Percentiles rank a stretch among this genome's conserved stretches.
Evolutionary conservation across 2,888 invertebrate genomes (phyloP).

Genomic region (Drosophila affinis): DNA sequence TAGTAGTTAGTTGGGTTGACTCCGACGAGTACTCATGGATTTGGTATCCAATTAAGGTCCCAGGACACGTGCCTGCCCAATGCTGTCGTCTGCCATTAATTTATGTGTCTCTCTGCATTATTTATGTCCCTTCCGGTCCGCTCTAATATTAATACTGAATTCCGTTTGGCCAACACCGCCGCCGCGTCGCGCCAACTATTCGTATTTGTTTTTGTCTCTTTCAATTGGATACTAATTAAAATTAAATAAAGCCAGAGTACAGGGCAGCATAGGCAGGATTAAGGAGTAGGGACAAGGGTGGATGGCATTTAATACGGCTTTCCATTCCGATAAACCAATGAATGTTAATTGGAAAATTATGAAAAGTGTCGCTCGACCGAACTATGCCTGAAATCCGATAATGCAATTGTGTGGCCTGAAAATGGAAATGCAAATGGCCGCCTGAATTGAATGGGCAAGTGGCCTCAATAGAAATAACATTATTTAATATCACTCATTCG

Average conservation of each 20-base stretch:
- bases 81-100: slow-evolving; percentile 8
- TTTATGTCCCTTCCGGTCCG: slow-evolving; percentile 17
- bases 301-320: background rate
- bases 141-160: slow-evolving; percentile 47
- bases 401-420: slow-evolving; percentile 6
- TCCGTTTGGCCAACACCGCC: slow-evolving; percentile 4
- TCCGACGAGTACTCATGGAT: background rate
- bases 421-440: background rate
- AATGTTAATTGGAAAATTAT: slow-evolving; percentile 35
- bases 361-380: slow-evolving; percentile 5
- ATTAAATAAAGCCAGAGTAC: slow-evolving; percentile 11
- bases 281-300: background rate
- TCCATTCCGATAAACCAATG: slow-evolving; percentile 13
- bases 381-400: slow-evolving; percentile 18
- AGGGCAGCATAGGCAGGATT: background rate
- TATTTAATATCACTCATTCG: slow-evolving; percentile 11
- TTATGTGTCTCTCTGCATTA: slow-evolving; percentile 24
- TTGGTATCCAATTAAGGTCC: slow-evolving; percentile 14
- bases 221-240: slow-evolving; percentile 50
- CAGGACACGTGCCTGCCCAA: slow-evolving; percentile 17
- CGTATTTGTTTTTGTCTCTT: slow-evolving; percentile 24
- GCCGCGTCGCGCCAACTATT: slow-evolving; percentile 6
- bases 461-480: slow-evolving; percentile 29
- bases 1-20: background rate
- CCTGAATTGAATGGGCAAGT: background rate